Percentiles rank a stretch among this genome's conserved stretches.
phyloP scores from a whole-genome alignment of 2,797 vertebrate genomes.

The Adrianichthys oophorus region DNA sequence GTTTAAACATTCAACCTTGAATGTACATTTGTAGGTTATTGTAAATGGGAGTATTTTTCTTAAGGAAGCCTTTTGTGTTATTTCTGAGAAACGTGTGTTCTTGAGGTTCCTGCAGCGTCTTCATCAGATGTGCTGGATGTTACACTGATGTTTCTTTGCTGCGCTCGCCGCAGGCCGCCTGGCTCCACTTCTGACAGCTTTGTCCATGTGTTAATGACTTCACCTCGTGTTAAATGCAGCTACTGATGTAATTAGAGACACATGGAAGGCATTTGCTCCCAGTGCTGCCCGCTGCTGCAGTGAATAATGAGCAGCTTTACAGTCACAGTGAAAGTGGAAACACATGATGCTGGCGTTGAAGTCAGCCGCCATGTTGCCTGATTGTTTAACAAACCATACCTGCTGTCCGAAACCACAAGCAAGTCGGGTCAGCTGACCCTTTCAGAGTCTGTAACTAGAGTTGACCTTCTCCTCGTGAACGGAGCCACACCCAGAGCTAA shows the following conservation, averaged over 20 bases:
- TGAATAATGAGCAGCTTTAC: conserved; percentile 77
- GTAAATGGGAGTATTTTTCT: no score
- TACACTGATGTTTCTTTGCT: conserved; percentile 10
- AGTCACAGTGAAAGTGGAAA: conserved; percentile 77
- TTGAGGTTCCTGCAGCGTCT: no score
- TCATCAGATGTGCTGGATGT: not conserved
- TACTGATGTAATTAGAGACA: conserved; percentile 67
- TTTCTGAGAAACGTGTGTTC: no score
- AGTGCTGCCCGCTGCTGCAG: conserved; percentile 64
- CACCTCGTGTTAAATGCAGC: conserved; percentile 69
- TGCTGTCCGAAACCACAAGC: conserved; percentile 21
- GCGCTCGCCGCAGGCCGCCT: conserved; percentile 33
- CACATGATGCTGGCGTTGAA: conserved; percentile 60
- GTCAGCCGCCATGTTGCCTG: conserved; percentile 38
- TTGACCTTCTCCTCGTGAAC: not conserved
- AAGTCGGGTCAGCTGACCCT: conserved; percentile 10
- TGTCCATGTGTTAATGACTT: conserved; percentile 72
- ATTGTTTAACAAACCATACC: conserved; percentile 24
- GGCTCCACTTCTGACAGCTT: conserved; percentile 67
- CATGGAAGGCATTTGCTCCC: conserved; percentile 73
- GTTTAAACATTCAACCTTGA: no score
- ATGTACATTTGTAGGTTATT: no score
- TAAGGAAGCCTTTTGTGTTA: no score
- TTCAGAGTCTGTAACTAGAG: not conserved
- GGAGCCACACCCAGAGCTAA: not conserved